Conservation (phyloP, 1,140 invertebrate species). For the Notospermus geniculatus region DNA sequence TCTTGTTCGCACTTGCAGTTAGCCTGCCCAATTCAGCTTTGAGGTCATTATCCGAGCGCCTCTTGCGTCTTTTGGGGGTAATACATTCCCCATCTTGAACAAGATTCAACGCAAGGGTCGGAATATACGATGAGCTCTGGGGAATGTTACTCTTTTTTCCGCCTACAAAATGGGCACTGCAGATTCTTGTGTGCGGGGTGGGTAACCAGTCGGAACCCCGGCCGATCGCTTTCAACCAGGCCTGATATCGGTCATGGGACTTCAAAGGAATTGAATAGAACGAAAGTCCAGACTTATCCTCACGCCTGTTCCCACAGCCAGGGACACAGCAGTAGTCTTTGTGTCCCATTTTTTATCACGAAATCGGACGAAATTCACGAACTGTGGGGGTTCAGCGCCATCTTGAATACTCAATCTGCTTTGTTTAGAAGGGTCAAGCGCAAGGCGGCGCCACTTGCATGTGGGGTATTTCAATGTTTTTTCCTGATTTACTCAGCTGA, state of each 20-base stretch:
- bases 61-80: too few relatives aligned
- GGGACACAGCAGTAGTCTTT: conserved; percentile 10
- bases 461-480: too few relatives aligned
- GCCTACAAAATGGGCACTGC: conserved; percentile 8
- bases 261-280: conserved; percentile 10
- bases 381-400: conserved; percentile 1
- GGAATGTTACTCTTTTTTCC: conserved; percentile 7
- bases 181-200: conserved; percentile 6
- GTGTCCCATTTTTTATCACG: background rate
- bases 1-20: too few relatives aligned
- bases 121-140: background rate
- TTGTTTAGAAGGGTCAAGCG: background rate
- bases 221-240: conserved; percentile 4
- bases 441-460: background rate
- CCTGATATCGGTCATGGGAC: conserved; percentile 2
- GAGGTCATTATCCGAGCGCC: too few relatives aligned
- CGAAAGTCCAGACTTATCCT: conserved; percentile 4
- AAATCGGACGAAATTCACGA: background rate
- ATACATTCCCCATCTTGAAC: too few relatives aligned
- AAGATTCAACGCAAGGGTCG: background rate
- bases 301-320: conserved; percentile 4
- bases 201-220: conserved; percentile 1
- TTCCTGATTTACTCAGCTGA: too few relatives aligned
- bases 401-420: conserved; percentile 3
- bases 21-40: too few relatives aligned